Base-by-base conservation (phyloP, 2,113 vertebrate species). In the Malurus melanocephalus region DNA sequence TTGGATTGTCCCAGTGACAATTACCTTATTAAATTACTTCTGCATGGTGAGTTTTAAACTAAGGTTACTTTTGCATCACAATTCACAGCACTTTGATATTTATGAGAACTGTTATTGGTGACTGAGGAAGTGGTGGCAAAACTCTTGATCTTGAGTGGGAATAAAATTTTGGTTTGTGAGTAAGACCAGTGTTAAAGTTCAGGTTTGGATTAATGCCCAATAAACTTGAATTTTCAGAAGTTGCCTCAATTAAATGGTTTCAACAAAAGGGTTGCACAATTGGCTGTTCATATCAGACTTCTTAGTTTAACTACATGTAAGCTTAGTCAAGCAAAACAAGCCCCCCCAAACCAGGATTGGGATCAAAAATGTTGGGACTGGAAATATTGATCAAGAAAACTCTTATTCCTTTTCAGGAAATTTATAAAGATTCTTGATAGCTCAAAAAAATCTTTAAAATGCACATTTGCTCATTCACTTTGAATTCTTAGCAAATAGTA, bases 21-120 rank as follows among this genome's bases (percentile, higher is more conserved):
- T 51, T 85, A 59, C 42, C 80, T 84, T 76, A 89, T 72, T 89
- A 82, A 87, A 90, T 92, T 95, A 95, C 66, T 85, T 90, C 87
- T 87, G 64, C 75, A 67, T 2, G 3, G 16, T 51, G 66, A 87
- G 16, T 46, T 76, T 90, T 87, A 68, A 93, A 69, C 43, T 79
- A 81, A 79, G 32, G 33, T 45, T 55, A 82, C 32, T 27, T 92
- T 80, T 59, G 10, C 73, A 68, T 66, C 60, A 55, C 46, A 76
- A 53, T 49, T 51, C 32, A 53, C 32, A 49, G 51, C 26, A 79
- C 20, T 35, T 4, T 74, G 48, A 40, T 80, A 80, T 68, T 57
- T 85, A 30, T 53, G 66, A 78, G 42, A 93, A 43, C n/a, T 32
- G 33, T 23, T 75, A 35, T 3, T 42, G 38, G 42, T 35, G n/a